Percentiles rank a stretch among this genome's conserved stretches.
Evolutionary conservation across 1,140 invertebrate genomes (phyloP).

Genomic region (Theocolax elegans): DNA sequence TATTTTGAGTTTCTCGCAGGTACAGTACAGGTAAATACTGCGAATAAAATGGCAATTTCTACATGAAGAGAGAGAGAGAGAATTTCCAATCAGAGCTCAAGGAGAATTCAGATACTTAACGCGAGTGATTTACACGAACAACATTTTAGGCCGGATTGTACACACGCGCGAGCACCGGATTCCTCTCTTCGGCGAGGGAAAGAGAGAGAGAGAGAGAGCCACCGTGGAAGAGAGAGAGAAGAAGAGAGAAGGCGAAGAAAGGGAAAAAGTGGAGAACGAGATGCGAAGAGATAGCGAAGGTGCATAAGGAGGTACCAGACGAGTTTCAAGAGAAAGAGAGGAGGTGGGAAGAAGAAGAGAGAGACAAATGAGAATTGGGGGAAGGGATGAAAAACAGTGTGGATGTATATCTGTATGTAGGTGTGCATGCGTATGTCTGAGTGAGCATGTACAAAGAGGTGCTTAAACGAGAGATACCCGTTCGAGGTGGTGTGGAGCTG

Average conservation of each 20-base stretch:
- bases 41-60: no score
- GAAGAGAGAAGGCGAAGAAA: slow-evolving; percentile 16
- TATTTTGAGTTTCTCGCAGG: no score
- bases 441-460: neutral
- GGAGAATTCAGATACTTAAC: slow-evolving; percentile 36
- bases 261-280: slow-evolving; percentile 10
- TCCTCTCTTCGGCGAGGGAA: neutral
- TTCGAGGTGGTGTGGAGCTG: no score
- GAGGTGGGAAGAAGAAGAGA: neutral
- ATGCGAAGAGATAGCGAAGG: neutral
- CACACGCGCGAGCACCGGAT: slow-evolving; percentile 16
- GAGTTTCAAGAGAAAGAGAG: neutral
- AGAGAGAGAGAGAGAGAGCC: neutral
- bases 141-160: slow-evolving; percentile 28
- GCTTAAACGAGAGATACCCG: slow-evolving; percentile 22
- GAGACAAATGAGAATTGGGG: slow-evolving; percentile 4
- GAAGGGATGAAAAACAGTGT: slow-evolving; percentile 9
- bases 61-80: neutral
- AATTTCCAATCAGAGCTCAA: slow-evolving; percentile 27
- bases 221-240: neutral
- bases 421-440: neutral
- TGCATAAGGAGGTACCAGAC: neutral
- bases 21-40: no score
- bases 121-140: slow-evolving; percentile 36
- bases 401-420: neutral